phyloP scores from a whole-genome alignment of 2,888 invertebrate genomes.

The Sceliomorpha sp. region DNA sequence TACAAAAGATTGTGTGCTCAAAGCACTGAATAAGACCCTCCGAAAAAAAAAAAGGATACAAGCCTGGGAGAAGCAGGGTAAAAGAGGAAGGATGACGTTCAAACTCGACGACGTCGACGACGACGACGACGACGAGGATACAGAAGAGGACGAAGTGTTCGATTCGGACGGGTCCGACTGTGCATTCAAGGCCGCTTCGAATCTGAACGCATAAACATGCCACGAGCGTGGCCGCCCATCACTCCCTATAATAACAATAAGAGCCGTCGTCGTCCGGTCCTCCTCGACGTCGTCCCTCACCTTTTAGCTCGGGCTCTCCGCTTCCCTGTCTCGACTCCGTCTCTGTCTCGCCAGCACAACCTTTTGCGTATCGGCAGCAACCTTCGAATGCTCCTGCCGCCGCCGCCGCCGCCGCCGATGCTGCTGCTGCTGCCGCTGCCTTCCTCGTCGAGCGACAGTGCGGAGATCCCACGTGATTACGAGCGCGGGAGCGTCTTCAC shows the following conservation, averaged over 20 bases:
- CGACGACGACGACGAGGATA: conserved; percentile 24
- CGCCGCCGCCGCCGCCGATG: too few species aligned
- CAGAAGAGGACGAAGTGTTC: conserved; percentile 1
- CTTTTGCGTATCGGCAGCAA: conserved; percentile 54
- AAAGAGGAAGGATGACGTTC: conserved; percentile 52
- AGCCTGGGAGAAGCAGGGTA: conserved; percentile 25
- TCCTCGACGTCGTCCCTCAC: conserved; percentile 36
- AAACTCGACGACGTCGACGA: conserved; percentile 51
- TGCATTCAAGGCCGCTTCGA: conserved; percentile 77
- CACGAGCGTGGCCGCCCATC: conserved; percentile 75
- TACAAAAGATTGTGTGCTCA: too few species aligned
- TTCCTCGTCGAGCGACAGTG: conserved; percentile 68
- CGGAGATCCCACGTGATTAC: conserved; percentile 80
- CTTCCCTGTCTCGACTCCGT: conserved; percentile 1
- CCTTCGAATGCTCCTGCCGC: conserved; percentile 52
- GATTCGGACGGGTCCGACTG: conserved; percentile 37
- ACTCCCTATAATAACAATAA: conserved; percentile 80
- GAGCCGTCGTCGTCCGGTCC: conserved; percentile 66
- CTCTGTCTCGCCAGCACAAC: conserved; percentile 24
- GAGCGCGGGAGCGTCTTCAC: conserved; percentile 78
- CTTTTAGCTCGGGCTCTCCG: conserved; percentile 46
- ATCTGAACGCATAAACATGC: conserved; percentile 79
- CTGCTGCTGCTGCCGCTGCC: conserved; percentile 26
- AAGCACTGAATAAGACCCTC: neutral
- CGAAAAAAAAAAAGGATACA: neutral